Evolutionary conservation across 2,113 vertebrate genomes (phyloP), one percentile per base, ranked within the genome.

Genomic region (Myodes glareolus): DNA sequence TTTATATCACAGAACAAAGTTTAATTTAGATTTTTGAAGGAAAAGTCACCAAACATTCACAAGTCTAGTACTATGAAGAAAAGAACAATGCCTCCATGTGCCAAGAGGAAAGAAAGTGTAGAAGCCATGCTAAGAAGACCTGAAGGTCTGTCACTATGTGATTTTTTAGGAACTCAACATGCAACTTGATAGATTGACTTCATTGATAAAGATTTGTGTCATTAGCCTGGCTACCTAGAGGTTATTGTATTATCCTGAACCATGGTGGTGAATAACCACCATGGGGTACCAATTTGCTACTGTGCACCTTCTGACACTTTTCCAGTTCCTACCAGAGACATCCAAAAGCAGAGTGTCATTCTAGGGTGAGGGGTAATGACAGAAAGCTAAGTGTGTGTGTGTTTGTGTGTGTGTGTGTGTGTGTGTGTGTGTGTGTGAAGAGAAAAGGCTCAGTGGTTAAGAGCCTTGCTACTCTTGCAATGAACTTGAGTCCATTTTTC

Each of bases 21-120:
- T 92, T 78, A 90, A 95, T 95, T 92, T 94, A 80, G 85, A 61
- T 58, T 39, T 92, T 95, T 97, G 94, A 94, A 94, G 78, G 45
- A 84, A 73, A 91, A 96, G 47, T 85, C 45, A 70, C 16, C 76
- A 94, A 95, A 94, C 72, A 94, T 84, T 92, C 17, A 36, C 86
- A 89, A 88, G 72, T 52, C 39, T 31, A 75, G 63, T 52, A 5
- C 21, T 90, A 17, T 42, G 23, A 80, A 81, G 90, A 94, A 90
- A 81, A 33, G 29, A 39, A 52, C 68, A 82, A 70, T 61, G 16
- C 2, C 29, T 78, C 33, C 9, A 29, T 63, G 70, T 61, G 70
- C 42, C 70, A 93, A 58, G 9, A 25, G 70, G 39, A 84, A 92
- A 67, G 2, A 86, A 93, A 76, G 52, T 58, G 10, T 76, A 94